Conservation (phyloP, 2,113 vertebrate species). For the Bostrychus sinensis region DNA sequence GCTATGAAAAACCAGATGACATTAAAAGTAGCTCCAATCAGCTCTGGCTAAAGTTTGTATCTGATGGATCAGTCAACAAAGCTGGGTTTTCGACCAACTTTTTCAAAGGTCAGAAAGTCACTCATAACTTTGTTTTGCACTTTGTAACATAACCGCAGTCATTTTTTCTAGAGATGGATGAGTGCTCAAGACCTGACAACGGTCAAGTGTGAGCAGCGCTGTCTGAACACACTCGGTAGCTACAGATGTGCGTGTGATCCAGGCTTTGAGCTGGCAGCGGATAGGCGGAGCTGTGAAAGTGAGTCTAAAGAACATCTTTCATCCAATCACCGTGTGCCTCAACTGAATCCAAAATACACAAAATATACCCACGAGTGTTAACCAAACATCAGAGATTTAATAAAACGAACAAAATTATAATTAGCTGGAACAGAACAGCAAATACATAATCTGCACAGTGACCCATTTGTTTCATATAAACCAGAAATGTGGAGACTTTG, state of each 20-base stretch:
- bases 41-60: constrained; percentile 98
- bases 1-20: constrained; percentile 96
- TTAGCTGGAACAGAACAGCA: no score
- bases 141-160: constrained; percentile 40
- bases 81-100: constrained; percentile 95
- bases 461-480: no score
- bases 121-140: constrained; percentile 11
- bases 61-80: constrained; percentile 96
- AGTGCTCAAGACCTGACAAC: constrained; percentile 94
- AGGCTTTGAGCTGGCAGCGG: constrained; percentile 92
- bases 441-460: neutral
- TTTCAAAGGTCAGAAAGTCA: constrained; percentile 89
- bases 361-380: no score
- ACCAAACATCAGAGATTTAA: no score
- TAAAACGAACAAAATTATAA: no score
- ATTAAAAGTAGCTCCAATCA: constrained; percentile 97
- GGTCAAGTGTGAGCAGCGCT: constrained; percentile 97
- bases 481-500: no score
- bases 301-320: constrained; percentile 63
- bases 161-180: constrained; percentile 89
- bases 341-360: constrained; percentile 15
- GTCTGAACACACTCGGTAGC: constrained; percentile 96
- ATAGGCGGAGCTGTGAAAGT: constrained; percentile 97
- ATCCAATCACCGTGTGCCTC: constrained; percentile 48
- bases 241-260: constrained; percentile 98